Base-by-base conservation (phyloP, 1,140 invertebrate species). In the Macrocentrus cingulum region DNA sequence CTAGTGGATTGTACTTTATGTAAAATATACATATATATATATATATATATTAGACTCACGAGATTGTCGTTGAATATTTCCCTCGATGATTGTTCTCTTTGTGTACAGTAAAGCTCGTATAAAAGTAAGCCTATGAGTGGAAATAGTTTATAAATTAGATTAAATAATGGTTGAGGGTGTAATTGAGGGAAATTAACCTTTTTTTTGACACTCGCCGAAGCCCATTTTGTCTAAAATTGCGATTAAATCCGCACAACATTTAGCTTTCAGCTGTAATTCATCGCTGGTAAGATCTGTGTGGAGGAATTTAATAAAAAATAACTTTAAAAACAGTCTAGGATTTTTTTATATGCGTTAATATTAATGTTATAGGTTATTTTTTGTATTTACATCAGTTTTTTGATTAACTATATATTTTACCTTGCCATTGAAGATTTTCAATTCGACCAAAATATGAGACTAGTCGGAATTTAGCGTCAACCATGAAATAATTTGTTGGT, bases 191-290 rank as follows among this genome's bases (percentile, higher is more conserved):
- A 8, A 2, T 25, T 8, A 11, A 78, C 75, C 76, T 65, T 66
- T 76, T 56, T 70, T 74, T 44, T 69, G 73, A 49, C 68, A 75
- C 41, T 72, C 63, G 16, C 76, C 76, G 48, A 64, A 68, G 25
- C 57, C 59, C 9, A 78, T 54, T 60, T 16, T 22, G 18, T 76
- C 60, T 13, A 77, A 60, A 1, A 58, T n/a, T 11, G 50, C 18
- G 5, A 78, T 49, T 46, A 77, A 54, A 56, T 75, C 68, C 7
- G 67, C 50, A 32, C 75, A 77, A 37, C 66, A 75, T 18, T 60
- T 36, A 13, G 51, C 58, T 60, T 78, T 78, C 8, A 65, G 49
- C 18, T 64, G 37, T 11, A 78, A 59, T 41, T 77, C 70, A 15
- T 45, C 34, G 37, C 74, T 61, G 0, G 66, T 66, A 34, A 78